Conservation (phyloP, 2,797 vertebrate species). For the Lycodopsis pacificus region DNA sequence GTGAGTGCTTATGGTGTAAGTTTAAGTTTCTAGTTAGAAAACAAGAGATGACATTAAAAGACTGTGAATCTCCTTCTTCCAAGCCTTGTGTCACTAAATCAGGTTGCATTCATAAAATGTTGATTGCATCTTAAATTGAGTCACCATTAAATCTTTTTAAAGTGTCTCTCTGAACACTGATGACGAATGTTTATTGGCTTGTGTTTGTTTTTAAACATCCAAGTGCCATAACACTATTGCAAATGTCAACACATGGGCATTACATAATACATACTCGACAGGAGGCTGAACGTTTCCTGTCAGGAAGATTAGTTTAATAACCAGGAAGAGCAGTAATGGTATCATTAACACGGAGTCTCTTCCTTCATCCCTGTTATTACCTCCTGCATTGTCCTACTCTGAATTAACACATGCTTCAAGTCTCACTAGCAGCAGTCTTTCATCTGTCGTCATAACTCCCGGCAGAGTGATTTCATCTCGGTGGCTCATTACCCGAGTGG, state of each 20-base stretch:
- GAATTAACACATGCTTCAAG: conserved; percentile 35
- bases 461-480: conserved; percentile 44
- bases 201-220: conserved; percentile 18
- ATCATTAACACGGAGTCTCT: conserved; percentile 34
- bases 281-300: conserved; percentile 32
- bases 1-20: not conserved
- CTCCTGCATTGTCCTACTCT: conserved; percentile 20
- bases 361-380: conserved; percentile 9
- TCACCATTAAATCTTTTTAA: conserved; percentile 11
- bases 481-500: conserved; percentile 45
- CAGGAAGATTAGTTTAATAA: conserved; percentile 50
- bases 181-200: conserved; percentile 5
- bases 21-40: conserved; percentile 17
- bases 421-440: conserved; percentile 23
- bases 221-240: not conserved
- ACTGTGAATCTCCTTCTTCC: conserved; percentile 6
- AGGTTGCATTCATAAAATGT: conserved; percentile 23
- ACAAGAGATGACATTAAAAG: conserved; percentile 10
- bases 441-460: conserved; percentile 34
- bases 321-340: conserved; percentile 18
- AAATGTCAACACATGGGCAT: conserved; percentile 15
- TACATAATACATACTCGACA: not conserved
- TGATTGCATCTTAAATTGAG: conserved; percentile 14
- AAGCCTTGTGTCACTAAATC: conserved; percentile 17
- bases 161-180: not conserved